Evolutionary conservation across 2,797 vertebrate species (phyloP).

Genomic region (Paramormyrops hopkinsi): DNA sequence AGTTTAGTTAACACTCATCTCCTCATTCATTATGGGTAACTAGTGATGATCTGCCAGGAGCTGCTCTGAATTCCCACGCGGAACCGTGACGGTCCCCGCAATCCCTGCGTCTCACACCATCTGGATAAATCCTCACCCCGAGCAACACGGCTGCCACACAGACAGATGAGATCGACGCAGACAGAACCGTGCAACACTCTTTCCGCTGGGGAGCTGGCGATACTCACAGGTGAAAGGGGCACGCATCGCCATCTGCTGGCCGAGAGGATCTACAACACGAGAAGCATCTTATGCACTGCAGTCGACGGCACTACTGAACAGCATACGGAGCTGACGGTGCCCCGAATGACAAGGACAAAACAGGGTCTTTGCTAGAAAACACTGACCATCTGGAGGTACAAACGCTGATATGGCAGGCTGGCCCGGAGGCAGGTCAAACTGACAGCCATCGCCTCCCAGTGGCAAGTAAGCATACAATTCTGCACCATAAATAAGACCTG

Average conservation of each 20-base stretch:
- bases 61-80: not conserved
- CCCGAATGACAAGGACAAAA: not conserved
- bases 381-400: not conserved
- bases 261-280: constrained; percentile 73
- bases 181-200: constrained; percentile 27
- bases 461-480: not conserved
- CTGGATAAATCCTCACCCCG: constrained; percentile 33
- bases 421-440: not conserved
- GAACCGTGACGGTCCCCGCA: not conserved
- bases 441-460: not conserved
- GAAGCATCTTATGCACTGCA: constrained; percentile 81
- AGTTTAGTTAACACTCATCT: not conserved
- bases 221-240: constrained; percentile 98
- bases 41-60: not conserved
- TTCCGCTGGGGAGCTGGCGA: constrained; percentile 65
- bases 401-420: not conserved
- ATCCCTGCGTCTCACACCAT: constrained; percentile 19
- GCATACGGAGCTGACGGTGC: constrained; percentile 38
- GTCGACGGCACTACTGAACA: constrained; percentile 67
- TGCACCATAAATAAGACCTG: not conserved
- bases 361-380: not conserved
- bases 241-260: constrained; percentile 88
- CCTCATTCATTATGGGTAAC: not conserved
- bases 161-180: constrained; percentile 25
- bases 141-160: constrained; percentile 3